phyloP scores from a whole-genome alignment of 2,113 vertebrate genomes.

The Salminus brasiliensis region DNA sequence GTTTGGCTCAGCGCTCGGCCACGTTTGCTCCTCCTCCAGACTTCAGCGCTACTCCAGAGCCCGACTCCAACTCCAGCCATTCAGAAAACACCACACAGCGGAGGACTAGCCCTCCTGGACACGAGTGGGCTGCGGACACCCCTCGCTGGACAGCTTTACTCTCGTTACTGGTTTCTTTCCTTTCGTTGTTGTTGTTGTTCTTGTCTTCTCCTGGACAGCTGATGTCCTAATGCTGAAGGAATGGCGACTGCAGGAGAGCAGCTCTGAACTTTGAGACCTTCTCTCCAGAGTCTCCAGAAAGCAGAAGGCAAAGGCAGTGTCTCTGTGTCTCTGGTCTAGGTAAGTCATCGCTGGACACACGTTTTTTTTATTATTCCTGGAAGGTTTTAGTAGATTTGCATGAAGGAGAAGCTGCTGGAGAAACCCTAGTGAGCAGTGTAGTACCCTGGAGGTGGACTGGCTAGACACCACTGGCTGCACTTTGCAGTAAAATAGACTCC shows the following conservation, averaged over 20 bases:
- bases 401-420: too few relatives aligned
- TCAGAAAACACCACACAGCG: neutral
- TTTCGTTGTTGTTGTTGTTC: too few relatives aligned
- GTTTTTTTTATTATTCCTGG: neutral
- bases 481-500: too few relatives aligned
- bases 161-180: neutral
- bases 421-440: too few relatives aligned
- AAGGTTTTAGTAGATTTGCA: too few relatives aligned
- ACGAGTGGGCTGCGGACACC: neutral
- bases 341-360: neutral
- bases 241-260: neutral
- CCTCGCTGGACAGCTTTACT: neutral
- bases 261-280: neutral
- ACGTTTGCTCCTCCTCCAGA: constrained; percentile 20
- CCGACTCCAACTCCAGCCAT: neutral
- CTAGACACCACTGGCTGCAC: too few relatives aligned
- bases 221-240: too few relatives aligned
- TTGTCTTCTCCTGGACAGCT: too few relatives aligned
- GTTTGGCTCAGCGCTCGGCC: neutral
- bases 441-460: too few relatives aligned
- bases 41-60: constrained; percentile 2
- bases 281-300: neutral
- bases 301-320: too few relatives aligned
- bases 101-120: neutral
- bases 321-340: too few relatives aligned